Evolutionary conservation across 1,140 invertebrate genomes (phyloP), one percentile per base, ranked within the genome.

Genomic region (Berghia stephanieae): DNA sequence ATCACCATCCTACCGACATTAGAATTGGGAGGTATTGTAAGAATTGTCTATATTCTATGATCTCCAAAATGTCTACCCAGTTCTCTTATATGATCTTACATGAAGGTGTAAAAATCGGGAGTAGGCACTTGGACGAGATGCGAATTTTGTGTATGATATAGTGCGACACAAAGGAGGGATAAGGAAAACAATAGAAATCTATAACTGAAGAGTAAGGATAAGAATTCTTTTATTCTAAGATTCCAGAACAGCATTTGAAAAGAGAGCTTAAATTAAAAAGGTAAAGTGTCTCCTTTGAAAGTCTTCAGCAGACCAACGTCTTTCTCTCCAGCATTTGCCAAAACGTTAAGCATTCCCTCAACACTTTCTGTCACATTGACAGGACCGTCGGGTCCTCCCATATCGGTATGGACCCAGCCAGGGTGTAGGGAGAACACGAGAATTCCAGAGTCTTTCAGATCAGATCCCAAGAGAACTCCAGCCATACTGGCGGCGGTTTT

Each of bases 351-450:
- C 43, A 44, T 74, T 16, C 46, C 77, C 24, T 70, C 27, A 31
- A 77, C 38, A 40, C 80, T 79, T 36, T 79, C 72, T 38, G 60
- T 68, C 42, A 72, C 40, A 6, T 46, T 24, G 3, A 78, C 8
- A 0, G 46, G 34, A 36, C 95, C 96, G 81, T 93, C 93, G 66
- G 88, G 86, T 10, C 95, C 95, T 5, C 96, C 96, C 94, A 97
- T 94, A 75, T 95, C 94, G 0, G 96, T 97, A 83, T 93, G 92
- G 0, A 97, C 95, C 96, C 96, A 97, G 1, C 96, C 96, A 1
- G 96, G 96, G 90, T 97, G 96, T 66, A 97, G 83, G 69, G 92
- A 92, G 0, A 93, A 90, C 0, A 93, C 93, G 2, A 96, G 83
- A 77, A 98, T 96, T 42, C 92, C 92, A 82, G 94, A 91, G 42